Percentiles rank a stretch among this genome's conserved stretches.
phyloP scores from a whole-genome alignment of 1,140 invertebrate genomes.

The Hylyphantes graminicola region DNA sequence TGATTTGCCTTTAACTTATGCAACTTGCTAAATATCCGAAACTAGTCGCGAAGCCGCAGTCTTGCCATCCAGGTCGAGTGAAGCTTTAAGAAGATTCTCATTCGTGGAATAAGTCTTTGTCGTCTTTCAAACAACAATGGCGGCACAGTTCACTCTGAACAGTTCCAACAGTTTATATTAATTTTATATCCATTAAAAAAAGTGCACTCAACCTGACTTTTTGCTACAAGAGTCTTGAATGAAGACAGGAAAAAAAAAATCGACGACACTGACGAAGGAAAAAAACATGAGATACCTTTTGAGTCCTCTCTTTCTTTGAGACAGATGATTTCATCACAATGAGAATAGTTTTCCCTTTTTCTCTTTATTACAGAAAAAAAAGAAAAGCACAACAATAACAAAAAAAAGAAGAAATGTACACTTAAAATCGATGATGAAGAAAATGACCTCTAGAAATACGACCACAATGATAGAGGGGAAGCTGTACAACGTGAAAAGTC shows the following conservation, averaged over 20 bases:
- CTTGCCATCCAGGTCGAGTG: too few relatives aligned
- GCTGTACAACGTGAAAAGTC: not conserved
- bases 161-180: too few relatives aligned
- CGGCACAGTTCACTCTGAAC: too few relatives aligned
- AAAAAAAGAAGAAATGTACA: constrained; percentile 47
- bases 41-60: too few relatives aligned
- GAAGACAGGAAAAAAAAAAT: constrained; percentile 23
- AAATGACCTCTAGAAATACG: too few relatives aligned
- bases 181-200: not conserved
- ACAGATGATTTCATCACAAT: constrained; percentile 57
- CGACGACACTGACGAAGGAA: not conserved
- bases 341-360: constrained; percentile 17
- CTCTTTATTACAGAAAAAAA: constrained; percentile 21
- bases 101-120: too few relatives aligned
- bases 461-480: not conserved
- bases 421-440: constrained; percentile 50
- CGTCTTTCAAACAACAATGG: too few relatives aligned
- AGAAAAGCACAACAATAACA: too few relatives aligned
- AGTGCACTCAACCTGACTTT: constrained; percentile 19
- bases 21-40: too few relatives aligned
- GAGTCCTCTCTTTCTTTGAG: constrained; percentile 24
- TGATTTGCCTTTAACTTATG: too few relatives aligned
- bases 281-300: constrained; percentile 1
- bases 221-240: constrained; percentile 43
- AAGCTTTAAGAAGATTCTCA: too few relatives aligned